A percentile compares a stretch with the other conserved stretches of the same genome.
These are phyloP conservation scores for Tipula vernalis DNA, from an alignment of 2,888 invertebrate genomes.

Conservation along the genomic window DNA sequence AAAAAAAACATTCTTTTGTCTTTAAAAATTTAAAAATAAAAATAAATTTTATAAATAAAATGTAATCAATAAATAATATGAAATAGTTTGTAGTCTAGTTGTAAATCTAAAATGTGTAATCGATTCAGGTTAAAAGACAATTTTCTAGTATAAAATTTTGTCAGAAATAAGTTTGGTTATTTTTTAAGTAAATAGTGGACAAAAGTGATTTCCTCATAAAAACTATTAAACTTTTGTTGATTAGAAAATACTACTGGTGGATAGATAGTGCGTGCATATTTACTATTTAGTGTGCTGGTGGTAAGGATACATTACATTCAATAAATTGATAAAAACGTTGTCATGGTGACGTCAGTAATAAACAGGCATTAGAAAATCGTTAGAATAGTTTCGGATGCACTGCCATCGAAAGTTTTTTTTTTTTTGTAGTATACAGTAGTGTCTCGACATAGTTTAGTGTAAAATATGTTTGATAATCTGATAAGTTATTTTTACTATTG, in stretches of 20 bases:
- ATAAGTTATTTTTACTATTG: constrained; percentile 30
- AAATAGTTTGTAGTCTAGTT: neutral
- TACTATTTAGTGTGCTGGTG: neutral
- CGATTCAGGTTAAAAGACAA: neutral
- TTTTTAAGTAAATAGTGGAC: neutral
- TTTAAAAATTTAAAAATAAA: neutral
- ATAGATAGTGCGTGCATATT: neutral
- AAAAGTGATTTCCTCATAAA: neutral
- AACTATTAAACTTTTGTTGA: neutral
- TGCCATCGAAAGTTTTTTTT: neutral
- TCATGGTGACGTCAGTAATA: constrained; percentile 4
- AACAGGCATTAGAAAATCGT: neutral
- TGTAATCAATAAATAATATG: neutral
- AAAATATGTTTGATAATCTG: constrained; percentile 9
- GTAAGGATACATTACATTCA: neutral
- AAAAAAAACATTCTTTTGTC: neutral
- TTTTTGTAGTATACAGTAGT: neutral
- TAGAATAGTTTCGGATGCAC: neutral
- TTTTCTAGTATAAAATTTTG: neutral
- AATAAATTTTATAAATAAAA: neutral
- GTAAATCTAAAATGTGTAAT: neutral
- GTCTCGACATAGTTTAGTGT: neutral
- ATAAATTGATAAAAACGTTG: neutral
- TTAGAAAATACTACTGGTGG: neutral
- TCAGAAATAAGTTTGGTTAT: neutral